Evolutionary conservation across 1,140 invertebrate species (phyloP), one percentile per base, ranked within the genome.

Genomic region (Carcinoscorpius rotundicauda): DNA sequence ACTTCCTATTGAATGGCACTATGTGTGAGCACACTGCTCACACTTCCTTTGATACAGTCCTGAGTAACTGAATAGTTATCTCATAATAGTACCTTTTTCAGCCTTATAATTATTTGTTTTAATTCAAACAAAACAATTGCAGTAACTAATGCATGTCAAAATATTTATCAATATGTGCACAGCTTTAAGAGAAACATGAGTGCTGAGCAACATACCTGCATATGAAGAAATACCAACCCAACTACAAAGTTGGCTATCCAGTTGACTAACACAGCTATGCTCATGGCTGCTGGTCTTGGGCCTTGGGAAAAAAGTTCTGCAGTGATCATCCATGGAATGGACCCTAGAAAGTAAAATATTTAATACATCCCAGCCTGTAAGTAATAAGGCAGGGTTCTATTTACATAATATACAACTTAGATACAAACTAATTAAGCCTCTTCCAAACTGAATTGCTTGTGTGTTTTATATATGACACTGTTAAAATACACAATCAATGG

Each of bases 241-340:
- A 99, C 95, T 65, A 95, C 80, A 80, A 98, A 98, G 80, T 97
- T 99, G 73, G 93, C 91, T 75, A 93, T 84, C 97, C 97, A 99
- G 82, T 99, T 99, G 78, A 97, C 89, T 70, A 98, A 83, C 49
- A 97, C 94, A 49, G 95, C 93, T 70, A 99, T 93, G 70, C 93
- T 95, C 88, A 98, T 98, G 69, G 97, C 97, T 65, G 93, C 92
- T 50, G 95, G 92, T 70, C 96, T 81, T 10, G 96, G 92, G 56
- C 92, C 93, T 79, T 98, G 95, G 5, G 93, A 91, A 80, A 99
- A 99, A 56, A 99, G 82, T 78, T 99, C 97, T 53, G 95, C 93
- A 6, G 95, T 97, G 73, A 98, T 98, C 85, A 99, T 88, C 96
- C 96, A 98, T 0, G 97, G 96, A 73, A 99, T 98, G 49, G 95